phyloP scores from a whole-genome alignment of 1,140 invertebrate species.

The Eueides isabella region DNA sequence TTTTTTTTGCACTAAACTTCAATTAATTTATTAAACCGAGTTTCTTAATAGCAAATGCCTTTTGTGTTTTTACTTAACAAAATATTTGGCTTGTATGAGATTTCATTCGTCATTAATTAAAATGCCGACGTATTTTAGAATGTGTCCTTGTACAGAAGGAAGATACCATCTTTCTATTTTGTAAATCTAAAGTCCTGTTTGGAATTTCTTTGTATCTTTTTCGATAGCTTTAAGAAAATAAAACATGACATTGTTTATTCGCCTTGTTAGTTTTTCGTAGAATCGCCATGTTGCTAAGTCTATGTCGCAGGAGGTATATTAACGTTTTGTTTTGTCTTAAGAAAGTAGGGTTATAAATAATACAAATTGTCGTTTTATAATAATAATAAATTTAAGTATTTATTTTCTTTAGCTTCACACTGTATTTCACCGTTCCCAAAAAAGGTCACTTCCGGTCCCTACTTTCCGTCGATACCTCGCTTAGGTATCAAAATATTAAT shows the following conservation, averaged over 20 bases:
- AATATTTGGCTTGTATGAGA: not conserved
- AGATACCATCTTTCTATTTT: not conserved
- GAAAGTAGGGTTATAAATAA: not conserved
- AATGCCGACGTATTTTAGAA: not conserved
- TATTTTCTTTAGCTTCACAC: too few species aligned
- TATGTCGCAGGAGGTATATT: not conserved
- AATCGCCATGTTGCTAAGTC: constrained; percentile 1
- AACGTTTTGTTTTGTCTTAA: not conserved
- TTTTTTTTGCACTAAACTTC: not conserved
- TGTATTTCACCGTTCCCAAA: too few species aligned
- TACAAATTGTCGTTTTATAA: not conserved
- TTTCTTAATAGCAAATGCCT: too few species aligned
- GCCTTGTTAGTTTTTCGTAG: not conserved
- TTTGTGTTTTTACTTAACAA: not conserved
- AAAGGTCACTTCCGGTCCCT: too few species aligned
- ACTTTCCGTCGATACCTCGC: too few species aligned
- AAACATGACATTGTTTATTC: not conserved
- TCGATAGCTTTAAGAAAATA: constrained; percentile 3
- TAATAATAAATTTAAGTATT: not conserved
- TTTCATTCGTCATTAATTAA: not conserved
- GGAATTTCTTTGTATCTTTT: not conserved
- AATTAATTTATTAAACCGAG: not conserved
- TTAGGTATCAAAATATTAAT: too few species aligned
- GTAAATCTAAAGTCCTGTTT: not conserved
- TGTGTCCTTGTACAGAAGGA: not conserved